Percentiles rank a stretch among this genome's conserved stretches.
These are phyloP conservation scores for Gorilla gorilla DNA, from an alignment of 2,113 vertebrate species.

Conservation along the genomic window DNA sequence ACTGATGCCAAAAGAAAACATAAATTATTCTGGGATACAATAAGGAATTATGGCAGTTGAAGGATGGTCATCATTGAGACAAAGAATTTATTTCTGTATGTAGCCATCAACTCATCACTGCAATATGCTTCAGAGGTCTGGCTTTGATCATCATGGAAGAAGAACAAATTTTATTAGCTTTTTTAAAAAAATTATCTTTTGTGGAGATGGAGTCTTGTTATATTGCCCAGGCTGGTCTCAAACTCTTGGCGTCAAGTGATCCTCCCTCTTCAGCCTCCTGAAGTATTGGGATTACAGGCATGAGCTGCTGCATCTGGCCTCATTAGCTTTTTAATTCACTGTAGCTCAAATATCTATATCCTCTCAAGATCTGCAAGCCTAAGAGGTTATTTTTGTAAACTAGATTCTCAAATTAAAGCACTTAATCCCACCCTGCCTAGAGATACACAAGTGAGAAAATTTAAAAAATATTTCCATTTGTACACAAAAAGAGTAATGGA, in stretches of 20 bases:
- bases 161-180: neutral
- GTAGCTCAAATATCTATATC: neutral
- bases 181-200: no score
- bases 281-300: no score
- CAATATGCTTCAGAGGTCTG: neutral
- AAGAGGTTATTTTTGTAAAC: conserved; percentile 13
- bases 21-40: neutral
- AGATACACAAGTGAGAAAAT: neutral
- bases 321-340: neutral
- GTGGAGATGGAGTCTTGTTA: no score
- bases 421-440: neutral
- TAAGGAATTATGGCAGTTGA: neutral
- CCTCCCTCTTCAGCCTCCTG: no score
- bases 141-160: neutral
- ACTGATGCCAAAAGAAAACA: neutral
- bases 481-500: neutral
- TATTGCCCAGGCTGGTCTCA: no score
- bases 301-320: neutral
- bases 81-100: neutral
- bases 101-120: neutral
- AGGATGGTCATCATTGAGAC: neutral
- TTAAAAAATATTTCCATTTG: neutral
- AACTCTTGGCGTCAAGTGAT: no score
- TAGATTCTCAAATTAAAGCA: conserved; percentile 6
- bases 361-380: neutral